Conservation (phyloP, 2,797 vertebrate genomes). For the Picus viridis region DNA sequence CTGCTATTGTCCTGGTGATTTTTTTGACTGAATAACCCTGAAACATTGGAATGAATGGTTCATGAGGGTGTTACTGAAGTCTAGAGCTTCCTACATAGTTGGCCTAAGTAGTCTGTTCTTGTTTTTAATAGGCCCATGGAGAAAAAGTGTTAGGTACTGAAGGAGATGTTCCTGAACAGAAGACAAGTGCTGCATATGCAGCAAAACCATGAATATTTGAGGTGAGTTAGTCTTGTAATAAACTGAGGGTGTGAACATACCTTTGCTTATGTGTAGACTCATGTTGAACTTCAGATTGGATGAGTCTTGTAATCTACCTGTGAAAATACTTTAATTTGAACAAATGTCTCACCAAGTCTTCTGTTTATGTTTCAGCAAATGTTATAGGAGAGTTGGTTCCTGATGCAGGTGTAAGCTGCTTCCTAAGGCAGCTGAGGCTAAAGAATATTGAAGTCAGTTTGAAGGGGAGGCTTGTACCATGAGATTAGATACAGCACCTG, state of each 20-base stretch:
- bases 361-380: not conserved
- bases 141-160: slow-evolving; percentile 11
- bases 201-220: slow-evolving; percentile 73
- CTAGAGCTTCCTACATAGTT: not conserved
- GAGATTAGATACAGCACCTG: not conserved
- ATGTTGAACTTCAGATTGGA: not conserved
- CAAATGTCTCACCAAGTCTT: not conserved
- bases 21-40: not conserved
- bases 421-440: not conserved
- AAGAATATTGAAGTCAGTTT: not conserved
- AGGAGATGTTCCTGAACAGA: slow-evolving; percentile 51
- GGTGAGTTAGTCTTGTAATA: slow-evolving; percentile 52
- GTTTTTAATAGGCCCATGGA: not conserved
- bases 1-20: not conserved
- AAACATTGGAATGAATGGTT: not conserved
- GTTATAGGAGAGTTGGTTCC: not conserved
- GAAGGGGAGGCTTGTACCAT: not conserved
- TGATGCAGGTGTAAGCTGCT: not conserved
- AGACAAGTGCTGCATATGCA: slow-evolving; percentile 79
- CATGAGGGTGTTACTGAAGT: not conserved
- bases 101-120: not conserved
- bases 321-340: not conserved
- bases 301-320: not conserved
- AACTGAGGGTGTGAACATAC: not conserved
- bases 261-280: not conserved